Conservation (phyloP, 2,113 vertebrate species). For the Pangasianodon gigas region DNA sequence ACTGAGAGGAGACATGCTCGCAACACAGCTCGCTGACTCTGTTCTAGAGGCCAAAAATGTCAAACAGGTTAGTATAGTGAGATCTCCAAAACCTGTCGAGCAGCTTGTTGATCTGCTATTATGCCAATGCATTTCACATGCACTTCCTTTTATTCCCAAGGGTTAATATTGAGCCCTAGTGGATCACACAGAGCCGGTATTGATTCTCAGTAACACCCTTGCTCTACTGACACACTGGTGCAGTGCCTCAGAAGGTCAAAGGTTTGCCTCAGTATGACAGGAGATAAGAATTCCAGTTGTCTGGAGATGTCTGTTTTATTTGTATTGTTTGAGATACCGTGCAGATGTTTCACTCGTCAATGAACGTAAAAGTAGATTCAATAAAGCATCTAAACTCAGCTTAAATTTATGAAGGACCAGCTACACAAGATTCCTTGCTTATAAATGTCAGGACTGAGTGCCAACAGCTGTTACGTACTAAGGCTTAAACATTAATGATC, state of each 20-base stretch:
- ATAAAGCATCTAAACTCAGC: not conserved
- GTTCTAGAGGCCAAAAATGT: slow-evolving; percentile 75
- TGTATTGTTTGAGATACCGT: not conserved
- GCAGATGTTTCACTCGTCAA: not conserved
- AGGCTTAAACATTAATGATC: not conserved
- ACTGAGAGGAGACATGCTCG: slow-evolving; percentile 79
- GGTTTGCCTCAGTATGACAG: not conserved
- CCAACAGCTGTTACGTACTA: not conserved
- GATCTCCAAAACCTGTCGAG: not conserved
- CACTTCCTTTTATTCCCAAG: no score
- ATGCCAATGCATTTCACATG: not conserved
- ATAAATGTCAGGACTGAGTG: not conserved
- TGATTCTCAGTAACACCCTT: not conserved
- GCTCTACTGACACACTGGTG: not conserved
- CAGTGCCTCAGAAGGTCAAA: not conserved
- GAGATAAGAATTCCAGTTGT: not conserved
- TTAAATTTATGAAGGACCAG: not conserved
- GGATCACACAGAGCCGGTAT: not conserved
- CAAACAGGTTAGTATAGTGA: slow-evolving; percentile 75
- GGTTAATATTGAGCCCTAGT: not conserved
- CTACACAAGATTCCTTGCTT: not conserved
- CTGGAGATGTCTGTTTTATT: not conserved
- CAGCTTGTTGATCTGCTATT: not conserved
- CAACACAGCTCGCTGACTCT: slow-evolving; percentile 75
- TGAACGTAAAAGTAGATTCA: not conserved